A percentile compares a stretch with the other conserved stretches of the same genome.
phyloP scores from a whole-genome alignment of 2,888 invertebrate species.

The Hyposoter didymator region DNA sequence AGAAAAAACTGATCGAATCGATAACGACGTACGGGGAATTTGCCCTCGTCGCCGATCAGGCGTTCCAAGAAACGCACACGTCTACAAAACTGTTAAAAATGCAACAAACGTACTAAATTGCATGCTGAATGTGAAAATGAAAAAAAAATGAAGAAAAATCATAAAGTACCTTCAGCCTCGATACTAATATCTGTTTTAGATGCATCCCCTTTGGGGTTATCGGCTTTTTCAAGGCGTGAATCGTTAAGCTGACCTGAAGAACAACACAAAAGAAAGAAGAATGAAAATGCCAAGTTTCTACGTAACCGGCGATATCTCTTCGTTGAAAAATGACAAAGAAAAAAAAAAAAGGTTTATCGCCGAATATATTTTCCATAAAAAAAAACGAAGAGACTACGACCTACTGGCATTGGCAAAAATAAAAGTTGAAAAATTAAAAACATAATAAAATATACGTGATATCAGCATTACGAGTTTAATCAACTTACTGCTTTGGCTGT shows the following conservation, averaged over 20 bases:
- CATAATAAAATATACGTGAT: constrained; percentile 20
- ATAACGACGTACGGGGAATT: not conserved
- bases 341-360: not conserved
- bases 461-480: constrained; percentile 28
- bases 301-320: constrained; percentile 18
- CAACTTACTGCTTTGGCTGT: constrained; percentile 81
- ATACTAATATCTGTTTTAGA: constrained; percentile 80
- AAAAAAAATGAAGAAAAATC: constrained; percentile 64
- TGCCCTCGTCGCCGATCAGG: not conserved
- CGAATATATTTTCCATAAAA: not conserved
- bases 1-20: not conserved
- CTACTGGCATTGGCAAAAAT: constrained; percentile 27
- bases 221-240: constrained; percentile 80
- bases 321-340: not conserved
- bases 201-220: constrained; percentile 79
- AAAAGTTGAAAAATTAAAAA: constrained; percentile 19
- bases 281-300: constrained; percentile 62
- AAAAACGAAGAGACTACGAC: constrained; percentile 27
- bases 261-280: constrained; percentile 72
- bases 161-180: constrained; percentile 80
- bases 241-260: constrained; percentile 81
- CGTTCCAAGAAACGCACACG: not conserved
- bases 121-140: constrained; percentile 52
- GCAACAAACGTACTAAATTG: constrained; percentile 54
- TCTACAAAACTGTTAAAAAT: constrained; percentile 30